A percentile compares a stretch with the other conserved stretches of the same genome.
Evolutionary conservation across 2,888 invertebrate genomes (phyloP).

Genomic region (Oligia latruncula): DNA sequence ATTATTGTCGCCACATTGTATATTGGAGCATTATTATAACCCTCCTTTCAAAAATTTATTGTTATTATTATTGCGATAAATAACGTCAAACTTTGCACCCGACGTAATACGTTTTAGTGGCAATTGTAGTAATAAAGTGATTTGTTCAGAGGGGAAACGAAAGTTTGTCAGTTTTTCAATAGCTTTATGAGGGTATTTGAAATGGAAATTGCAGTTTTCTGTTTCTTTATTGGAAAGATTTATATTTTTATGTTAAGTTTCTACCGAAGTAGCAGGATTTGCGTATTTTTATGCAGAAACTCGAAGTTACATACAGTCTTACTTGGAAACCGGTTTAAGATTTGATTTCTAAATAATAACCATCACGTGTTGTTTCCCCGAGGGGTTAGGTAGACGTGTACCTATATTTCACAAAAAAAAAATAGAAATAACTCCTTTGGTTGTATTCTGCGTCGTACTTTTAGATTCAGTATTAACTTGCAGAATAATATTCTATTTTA

Average conservation of each 20-base stretch:
- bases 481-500: neutral
- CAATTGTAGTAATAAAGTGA: constrained; percentile 83
- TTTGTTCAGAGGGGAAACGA: constrained; percentile 78
- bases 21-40: constrained; percentile 39
- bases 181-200: constrained; percentile 58
- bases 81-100: constrained; percentile 76
- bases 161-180: constrained; percentile 72
- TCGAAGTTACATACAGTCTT: neutral
- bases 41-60: constrained; percentile 78
- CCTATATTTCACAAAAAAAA: too few species aligned
- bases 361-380: neutral
- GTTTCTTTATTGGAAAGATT: constrained; percentile 16
- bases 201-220: constrained; percentile 47
- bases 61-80: constrained; percentile 85
- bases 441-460: neutral
- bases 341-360: neutral
- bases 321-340: neutral
- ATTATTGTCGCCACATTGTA: neutral
- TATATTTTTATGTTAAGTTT: constrained; percentile 2
- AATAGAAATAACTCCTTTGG: neutral
- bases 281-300: neutral
- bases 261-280: neutral
- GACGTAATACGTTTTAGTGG: constrained; percentile 80
- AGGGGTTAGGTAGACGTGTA: neutral
- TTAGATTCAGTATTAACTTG: neutral